Evolutionary conservation across 2,113 vertebrate species (phyloP).

Genomic region (Brienomyrus longianalis): DNA sequence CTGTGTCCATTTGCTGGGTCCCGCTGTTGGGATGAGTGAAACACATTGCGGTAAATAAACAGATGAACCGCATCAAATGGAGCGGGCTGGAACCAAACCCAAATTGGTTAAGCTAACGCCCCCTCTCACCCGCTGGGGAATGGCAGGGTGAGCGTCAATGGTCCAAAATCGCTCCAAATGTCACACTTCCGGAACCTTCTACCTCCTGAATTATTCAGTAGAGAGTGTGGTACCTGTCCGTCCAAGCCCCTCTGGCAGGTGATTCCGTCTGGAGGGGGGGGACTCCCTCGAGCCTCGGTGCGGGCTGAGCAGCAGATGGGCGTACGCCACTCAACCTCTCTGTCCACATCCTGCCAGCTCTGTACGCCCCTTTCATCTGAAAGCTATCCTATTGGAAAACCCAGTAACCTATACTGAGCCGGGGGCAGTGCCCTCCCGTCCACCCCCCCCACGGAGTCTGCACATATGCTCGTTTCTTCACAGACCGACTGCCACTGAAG

Average conservation of each 20-base stretch:
- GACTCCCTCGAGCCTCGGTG: conserved; percentile 32
- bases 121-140: background rate
- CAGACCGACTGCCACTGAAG: conserved; percentile 25
- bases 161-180: background rate
- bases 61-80: background rate
- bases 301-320: background rate
- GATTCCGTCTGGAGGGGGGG: conserved; percentile 1
- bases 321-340: background rate
- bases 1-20: background rate
- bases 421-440: conserved; percentile 17
- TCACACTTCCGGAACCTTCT: conserved; percentile 5
- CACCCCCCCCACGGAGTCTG: background rate
- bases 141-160: background rate
- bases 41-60: background rate
- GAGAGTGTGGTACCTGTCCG: conserved; percentile 28
- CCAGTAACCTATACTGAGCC: background rate
- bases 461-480: conserved; percentile 19
- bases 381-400: background rate
- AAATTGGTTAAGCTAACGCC: background rate
- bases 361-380: conserved; percentile 5
- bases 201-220: conserved; percentile 46
- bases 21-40: background rate
- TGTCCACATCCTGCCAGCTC: conserved; percentile 23
- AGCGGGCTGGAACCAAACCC: background rate
- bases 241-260: conserved; percentile 35